Evolutionary conservation across 1,140 invertebrate species (phyloP).

Genomic region (Coenobita brevimanus): DNA sequence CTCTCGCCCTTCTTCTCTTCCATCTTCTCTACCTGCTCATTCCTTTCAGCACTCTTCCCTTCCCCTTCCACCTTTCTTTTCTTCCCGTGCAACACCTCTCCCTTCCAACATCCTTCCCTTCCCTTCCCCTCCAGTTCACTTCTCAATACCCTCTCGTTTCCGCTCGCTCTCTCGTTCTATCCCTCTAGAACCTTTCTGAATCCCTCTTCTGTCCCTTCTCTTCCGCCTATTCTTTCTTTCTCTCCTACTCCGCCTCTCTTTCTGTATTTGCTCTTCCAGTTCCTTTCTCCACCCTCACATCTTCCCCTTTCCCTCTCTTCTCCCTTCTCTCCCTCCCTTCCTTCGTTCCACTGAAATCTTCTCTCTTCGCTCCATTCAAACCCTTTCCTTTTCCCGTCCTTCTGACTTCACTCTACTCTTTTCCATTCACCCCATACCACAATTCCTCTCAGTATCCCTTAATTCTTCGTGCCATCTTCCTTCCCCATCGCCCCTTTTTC

Average conservation of each 20-base stretch:
- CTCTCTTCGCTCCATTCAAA: not conserved
- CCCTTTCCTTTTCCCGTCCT: not conserved
- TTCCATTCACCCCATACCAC: not conserved
- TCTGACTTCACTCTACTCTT: not conserved
- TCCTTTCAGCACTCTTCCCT: too few relatives aligned
- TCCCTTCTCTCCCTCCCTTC: not conserved
- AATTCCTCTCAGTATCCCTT: not conserved
- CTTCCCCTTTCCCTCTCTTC: too few relatives aligned
- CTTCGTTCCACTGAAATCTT: not conserved
- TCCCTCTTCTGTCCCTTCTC: too few relatives aligned
- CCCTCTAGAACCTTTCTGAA: too few relatives aligned
- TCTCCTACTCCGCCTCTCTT: too few relatives aligned
- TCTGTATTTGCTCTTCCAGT: not conserved
- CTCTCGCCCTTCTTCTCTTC: not conserved
- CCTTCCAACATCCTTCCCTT: too few relatives aligned
- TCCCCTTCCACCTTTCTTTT: slow-evolving; percentile 1
- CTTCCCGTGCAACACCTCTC: too few relatives aligned
- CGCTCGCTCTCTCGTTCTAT: too few relatives aligned
- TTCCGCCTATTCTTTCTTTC: too few relatives aligned
- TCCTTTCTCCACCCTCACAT: not conserved
- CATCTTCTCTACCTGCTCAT: not conserved
- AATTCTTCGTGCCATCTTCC: not conserved
- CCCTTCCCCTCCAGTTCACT: too few relatives aligned
- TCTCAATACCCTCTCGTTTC: too few relatives aligned
- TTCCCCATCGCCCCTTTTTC: not conserved